These are phyloP conservation scores for Pedetes capensis DNA, from an alignment of 2,113 vertebrate species.

Conservation along the genomic window DNA sequence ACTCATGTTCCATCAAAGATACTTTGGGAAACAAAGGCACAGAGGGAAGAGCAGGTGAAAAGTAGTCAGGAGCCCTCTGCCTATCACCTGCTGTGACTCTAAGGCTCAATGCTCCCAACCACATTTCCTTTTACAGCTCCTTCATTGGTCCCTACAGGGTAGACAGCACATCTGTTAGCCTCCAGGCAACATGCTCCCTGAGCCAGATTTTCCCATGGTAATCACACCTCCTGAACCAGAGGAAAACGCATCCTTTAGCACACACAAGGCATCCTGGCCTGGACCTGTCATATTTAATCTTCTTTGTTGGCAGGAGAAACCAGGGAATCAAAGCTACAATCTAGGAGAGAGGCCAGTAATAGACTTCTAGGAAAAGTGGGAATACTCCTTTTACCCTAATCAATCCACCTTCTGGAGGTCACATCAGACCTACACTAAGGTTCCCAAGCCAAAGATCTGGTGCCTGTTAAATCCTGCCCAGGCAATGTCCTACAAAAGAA, in stretches of 20 bases:
- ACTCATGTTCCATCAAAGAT: neutral
- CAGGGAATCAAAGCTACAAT: neutral
- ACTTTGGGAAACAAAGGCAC: neutral
- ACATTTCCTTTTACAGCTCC: neutral
- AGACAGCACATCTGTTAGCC: neutral
- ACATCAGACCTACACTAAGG: neutral
- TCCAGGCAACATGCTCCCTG: neutral
- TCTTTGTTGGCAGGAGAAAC: neutral
- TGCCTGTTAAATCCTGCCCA: neutral
- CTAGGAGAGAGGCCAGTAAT: neutral
- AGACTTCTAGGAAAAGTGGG: neutral
- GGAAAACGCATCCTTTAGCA: too few relatives aligned
- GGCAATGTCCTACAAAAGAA: neutral
- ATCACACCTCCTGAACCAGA: neutral
- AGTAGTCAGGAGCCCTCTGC: neutral
- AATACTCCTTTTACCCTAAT: neutral
- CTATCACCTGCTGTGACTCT: neutral
- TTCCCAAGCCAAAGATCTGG: neutral
- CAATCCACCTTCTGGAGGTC: neutral
- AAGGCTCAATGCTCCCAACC: too few relatives aligned
- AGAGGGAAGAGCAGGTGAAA: neutral
- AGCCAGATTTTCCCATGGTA: neutral
- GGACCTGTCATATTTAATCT: neutral
- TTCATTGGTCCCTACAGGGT: neutral
- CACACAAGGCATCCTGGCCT: neutral